phyloP scores from a whole-genome alignment of 2,888 invertebrate genomes.

The Diploptera punctata region DNA sequence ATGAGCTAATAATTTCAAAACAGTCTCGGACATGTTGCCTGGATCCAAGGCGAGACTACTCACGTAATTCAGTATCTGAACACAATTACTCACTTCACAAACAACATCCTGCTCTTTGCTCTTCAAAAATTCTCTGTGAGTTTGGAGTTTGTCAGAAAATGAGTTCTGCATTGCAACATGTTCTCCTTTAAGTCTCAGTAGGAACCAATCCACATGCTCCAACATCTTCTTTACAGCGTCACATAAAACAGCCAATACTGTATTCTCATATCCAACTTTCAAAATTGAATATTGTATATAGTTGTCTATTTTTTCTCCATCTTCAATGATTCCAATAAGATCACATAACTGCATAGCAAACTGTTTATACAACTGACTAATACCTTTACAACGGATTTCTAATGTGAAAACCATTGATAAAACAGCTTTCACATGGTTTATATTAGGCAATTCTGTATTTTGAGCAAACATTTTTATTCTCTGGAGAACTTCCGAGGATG shows the following conservation, averaged over 20 bases:
- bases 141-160: conserved; percentile 49
- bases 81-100: conserved; percentile 63
- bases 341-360: conserved; percentile 51
- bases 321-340: conserved; percentile 7
- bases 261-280: neutral
- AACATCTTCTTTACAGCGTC: conserved; percentile 46
- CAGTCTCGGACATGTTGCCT: conserved; percentile 61
- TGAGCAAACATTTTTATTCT: conserved; percentile 54
- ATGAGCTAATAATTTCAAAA: conserved; percentile 63
- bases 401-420: conserved; percentile 52
- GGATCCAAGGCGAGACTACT: conserved; percentile 60
- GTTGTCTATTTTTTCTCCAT: conserved; percentile 2
- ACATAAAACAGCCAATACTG: conserved; percentile 47
- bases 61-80: conserved; percentile 60
- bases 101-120: conserved; percentile 63
- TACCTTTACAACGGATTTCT: conserved; percentile 52
- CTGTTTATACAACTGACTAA: conserved; percentile 54
- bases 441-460: conserved; percentile 49
- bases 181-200: conserved; percentile 54
- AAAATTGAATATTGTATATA: conserved; percentile 2
- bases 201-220: conserved; percentile 56
- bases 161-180: conserved; percentile 50
- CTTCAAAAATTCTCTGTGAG: conserved; percentile 59
- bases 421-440: conserved; percentile 50
- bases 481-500: conserved; percentile 50